These are phyloP conservation scores for Anthonomus grandis DNA, from an alignment of 1,140 invertebrate species.

Conservation along the genomic window DNA sequence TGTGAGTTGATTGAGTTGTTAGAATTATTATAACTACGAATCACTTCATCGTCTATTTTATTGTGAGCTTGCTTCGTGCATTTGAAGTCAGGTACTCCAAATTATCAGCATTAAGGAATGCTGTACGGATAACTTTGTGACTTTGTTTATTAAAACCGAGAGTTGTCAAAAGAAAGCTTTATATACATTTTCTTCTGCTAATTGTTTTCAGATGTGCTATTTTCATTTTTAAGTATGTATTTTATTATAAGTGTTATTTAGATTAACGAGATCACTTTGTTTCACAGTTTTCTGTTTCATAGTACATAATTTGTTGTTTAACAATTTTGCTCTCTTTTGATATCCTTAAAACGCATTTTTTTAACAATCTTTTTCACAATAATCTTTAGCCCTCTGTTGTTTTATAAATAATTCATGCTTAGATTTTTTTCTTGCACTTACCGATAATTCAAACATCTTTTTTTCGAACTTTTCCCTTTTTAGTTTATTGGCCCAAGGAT, in stretches of 20 bases:
- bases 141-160: too few species aligned
- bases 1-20: slow-evolving; percentile 1
- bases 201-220: slow-evolving; percentile 2
- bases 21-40: not conserved
- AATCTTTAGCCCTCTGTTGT: not conserved
- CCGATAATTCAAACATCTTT: not conserved
- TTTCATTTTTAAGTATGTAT: slow-evolving; percentile 5
- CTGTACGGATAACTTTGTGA: slow-evolving; percentile 2
- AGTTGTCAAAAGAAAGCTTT: slow-evolving; percentile 2
- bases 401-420: not conserved
- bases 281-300: slow-evolving; percentile 1
- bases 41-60: too few species aligned
- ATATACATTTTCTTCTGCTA: too few species aligned
- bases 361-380: not conserved
- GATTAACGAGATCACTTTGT: slow-evolving; percentile 1
- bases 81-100: not conserved
- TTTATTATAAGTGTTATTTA: slow-evolving; percentile 6
- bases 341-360: not conserved
- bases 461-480: not conserved
- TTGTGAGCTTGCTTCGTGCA: slow-evolving; percentile 2
- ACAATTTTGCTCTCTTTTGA: not conserved
- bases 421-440: not conserved
- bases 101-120: slow-evolving; percentile 2
- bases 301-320: not conserved
- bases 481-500: not conserved